Base-by-base conservation (phyloP, 1,140 invertebrate species). In the Psilanteris sp. region DNA sequence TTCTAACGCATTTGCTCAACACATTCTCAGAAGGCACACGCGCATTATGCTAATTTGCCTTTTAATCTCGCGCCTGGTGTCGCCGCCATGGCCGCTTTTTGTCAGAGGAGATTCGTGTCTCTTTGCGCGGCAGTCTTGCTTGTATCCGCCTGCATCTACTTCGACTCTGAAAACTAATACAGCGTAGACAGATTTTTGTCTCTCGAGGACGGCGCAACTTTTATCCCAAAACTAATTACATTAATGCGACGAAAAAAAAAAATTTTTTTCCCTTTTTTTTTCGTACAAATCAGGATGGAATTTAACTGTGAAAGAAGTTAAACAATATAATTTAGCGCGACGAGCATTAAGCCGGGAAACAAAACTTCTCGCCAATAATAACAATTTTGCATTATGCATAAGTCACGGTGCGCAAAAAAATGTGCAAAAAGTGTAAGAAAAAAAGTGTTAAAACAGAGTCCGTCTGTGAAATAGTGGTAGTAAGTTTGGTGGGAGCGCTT, bases 401-500 rank as follows among this genome's bases (percentile, higher is more conserved):
- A 50, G 31, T 70, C 37, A 32, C 10, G 44, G 9, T 66, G 52
- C 27, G 32, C 13, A 37, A 73, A 61, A 71, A 79, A 77, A 77
- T 43, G 36, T 18, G 31, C n/a, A 62, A 36, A 39, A 46, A 43
- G 16, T 13, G 10, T 24, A 36, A 66, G 68, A 76, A 68, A 67
- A 75, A 48, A 43, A 54, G 61, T 66, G 61, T 77, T 74, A 50
- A 75, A 72, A 68, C 48, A 67, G 8, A 16, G 55, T 72, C 48
- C 9, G 59, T 48, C 71, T 74, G 62, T 44, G 57, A 68, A 43
- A 64, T 50, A 46, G 29, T 27, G 57, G 44, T 14, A 39, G 52
- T 57, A 34, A 27, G 46, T 78, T 78, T 52, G 81, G 84, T 80
- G 79, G 83, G 81, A 82, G 81, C 82, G 79, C 83, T 86, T 87